phyloP scores from a whole-genome alignment of 2,113 vertebrate species.

The Montifringilla adamsi region DNA sequence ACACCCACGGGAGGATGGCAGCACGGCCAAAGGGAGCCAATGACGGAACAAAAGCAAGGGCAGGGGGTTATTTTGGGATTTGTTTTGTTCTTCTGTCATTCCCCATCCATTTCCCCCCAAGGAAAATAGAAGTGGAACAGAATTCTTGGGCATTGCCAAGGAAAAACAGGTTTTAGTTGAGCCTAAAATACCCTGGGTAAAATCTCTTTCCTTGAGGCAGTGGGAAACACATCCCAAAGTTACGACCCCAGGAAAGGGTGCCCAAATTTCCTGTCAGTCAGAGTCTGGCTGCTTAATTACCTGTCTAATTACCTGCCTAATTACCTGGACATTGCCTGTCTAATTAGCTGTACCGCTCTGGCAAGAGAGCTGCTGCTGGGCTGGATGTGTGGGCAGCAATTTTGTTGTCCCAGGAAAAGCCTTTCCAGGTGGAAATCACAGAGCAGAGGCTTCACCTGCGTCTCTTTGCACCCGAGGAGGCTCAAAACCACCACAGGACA shows the following conservation, averaged over 20 bases:
- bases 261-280: neutral
- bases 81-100: neutral
- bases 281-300: neutral
- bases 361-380: neutral
- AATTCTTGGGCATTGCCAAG: neutral
- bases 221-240: neutral
- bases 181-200: neutral
- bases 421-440: neutral
- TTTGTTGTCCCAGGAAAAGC: neutral
- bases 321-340: neutral
- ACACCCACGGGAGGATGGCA: neutral
- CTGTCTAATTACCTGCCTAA: neutral
- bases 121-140: neutral
- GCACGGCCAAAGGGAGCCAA: neutral
- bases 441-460: rapidly evolving
- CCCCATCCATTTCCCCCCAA: neutral
- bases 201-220: neutral
- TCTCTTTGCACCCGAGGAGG: neutral
- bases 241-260: neutral
- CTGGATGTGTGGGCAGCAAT: neutral
- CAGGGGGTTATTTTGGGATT: neutral
- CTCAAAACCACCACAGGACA: neutral
- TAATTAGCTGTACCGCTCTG: neutral
- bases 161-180: neutral
- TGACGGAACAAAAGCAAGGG: neutral